A percentile compares a stretch with the other conserved stretches of the same genome.
Evolutionary conservation across 1,140 invertebrate genomes (phyloP).

Genomic region (Formica selysi): DNA sequence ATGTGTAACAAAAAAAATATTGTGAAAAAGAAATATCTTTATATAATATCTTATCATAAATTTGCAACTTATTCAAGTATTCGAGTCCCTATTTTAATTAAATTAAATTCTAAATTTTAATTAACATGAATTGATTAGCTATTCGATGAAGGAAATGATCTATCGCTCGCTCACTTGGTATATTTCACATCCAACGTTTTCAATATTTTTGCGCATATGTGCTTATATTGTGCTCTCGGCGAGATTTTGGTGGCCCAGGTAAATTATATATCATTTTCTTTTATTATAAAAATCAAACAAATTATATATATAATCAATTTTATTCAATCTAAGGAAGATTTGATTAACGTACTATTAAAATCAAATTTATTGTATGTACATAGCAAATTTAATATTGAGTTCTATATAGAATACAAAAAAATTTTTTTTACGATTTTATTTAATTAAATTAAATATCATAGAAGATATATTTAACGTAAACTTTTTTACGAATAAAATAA

Average conservation of each 20-base stretch:
- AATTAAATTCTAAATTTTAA: no score
- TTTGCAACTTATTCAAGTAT: neutral
- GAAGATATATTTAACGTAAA: no score
- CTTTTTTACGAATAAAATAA: no score
- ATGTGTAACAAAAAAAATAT: neutral
- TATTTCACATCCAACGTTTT: neutral
- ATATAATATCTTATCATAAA: neutral
- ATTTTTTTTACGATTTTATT: no score
- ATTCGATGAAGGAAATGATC: conserved; percentile 7
- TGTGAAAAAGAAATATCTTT: neutral
- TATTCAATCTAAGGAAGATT: no score
- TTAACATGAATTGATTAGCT: neutral
- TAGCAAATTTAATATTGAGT: no score
- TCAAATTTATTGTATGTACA: no score
- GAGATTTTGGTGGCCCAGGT: conserved; percentile 45
- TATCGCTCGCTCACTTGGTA: neutral
- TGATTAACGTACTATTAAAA: no score
- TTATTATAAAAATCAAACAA: neutral
- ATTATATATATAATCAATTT: neutral
- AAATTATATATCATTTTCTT: neutral
- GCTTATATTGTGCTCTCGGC: conserved; percentile 34
- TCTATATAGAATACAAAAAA: no score
- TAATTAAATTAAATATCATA: no score
- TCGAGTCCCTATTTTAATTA: no score
- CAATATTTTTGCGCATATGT: conserved; percentile 45